These are phyloP conservation scores for Tyria jacobaeae DNA, from an alignment of 2,888 invertebrate species.

Conservation along the genomic window DNA sequence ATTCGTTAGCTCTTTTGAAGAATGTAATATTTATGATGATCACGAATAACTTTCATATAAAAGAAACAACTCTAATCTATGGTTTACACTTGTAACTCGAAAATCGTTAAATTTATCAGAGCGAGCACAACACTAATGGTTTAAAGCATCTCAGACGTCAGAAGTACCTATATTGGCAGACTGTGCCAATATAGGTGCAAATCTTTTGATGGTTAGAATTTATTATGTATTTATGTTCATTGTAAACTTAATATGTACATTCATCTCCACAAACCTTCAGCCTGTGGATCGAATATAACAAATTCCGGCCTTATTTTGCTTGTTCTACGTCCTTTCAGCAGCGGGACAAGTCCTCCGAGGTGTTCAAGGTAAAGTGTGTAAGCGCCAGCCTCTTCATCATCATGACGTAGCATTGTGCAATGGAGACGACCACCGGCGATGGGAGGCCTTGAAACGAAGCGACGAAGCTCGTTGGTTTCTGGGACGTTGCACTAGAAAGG, in stretches of 20 bases:
- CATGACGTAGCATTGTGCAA: conserved; percentile 98
- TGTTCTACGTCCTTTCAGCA: conserved; percentile 97
- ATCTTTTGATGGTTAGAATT: not conserved
- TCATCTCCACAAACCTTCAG: conserved; percentile 89
- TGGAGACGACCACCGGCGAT: conserved; percentile 91
- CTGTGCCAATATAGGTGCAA: not conserved
- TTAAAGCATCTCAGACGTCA: too few relatives aligned
- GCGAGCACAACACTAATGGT: too few relatives aligned
- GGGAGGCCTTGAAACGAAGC: conserved; percentile 97
- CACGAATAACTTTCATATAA: too few relatives aligned
- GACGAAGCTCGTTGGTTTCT: conserved; percentile 93
- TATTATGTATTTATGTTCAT: not conserved
- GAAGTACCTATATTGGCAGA: not conserved
- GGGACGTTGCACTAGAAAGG: conserved; percentile 95
- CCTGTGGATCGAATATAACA: conserved; percentile 97
- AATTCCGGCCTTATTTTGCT: conserved; percentile 99
- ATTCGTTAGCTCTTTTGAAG: too few relatives aligned
- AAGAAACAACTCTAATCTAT: too few relatives aligned
- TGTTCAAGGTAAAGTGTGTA: conserved; percentile 97
- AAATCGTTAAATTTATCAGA: too few relatives aligned
- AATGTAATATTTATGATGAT: too few relatives aligned
- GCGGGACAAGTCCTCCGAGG: conserved; percentile 97
- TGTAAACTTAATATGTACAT: too few relatives aligned
- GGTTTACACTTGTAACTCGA: too few relatives aligned
- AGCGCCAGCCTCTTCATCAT: conserved; percentile 92